Evolutionary conservation across 2,113 vertebrate genomes (phyloP), one percentile per base, ranked within the genome.

Genomic region (Montifringilla adamsi): DNA sequence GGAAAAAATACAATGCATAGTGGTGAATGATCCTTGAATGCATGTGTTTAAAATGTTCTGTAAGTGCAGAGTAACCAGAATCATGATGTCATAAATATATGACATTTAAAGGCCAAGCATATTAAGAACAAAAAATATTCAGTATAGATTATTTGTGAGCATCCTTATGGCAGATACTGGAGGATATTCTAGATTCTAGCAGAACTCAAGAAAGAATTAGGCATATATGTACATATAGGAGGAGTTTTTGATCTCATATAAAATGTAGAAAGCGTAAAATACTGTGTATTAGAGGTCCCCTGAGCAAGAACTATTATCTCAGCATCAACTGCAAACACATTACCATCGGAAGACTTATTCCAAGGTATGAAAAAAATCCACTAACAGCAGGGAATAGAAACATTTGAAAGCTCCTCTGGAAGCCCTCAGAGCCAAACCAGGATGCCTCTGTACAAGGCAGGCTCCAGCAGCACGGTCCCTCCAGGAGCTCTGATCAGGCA

Each of bases 171-270:
- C 39, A 37, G 84, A 39, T 84, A 50, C 58, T 84, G 78, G 90
- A 83, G 46, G 37, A 43, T 88, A 94, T 39, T 87, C 30, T 68
- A 68, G 89, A 84, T 87, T 60, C 37, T 63, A 94, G 79, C 60
- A 90, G 91, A 89, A 97, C 92, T 84, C 62, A 66, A 91, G 79
- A 95, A 90, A 92, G n/a, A 95, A 94, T 91, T 95, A 89, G 49
- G 60, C 69, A 88, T 90, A 52, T 50, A 13, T 93, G 80, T 62
- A 55, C 33, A 17, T 92, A 80, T 59, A 72, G 43, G 79, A 94
- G 13, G 59, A 68, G 18, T 47, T 56, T 75, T 72, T 41, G 80
- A 75, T 59, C 30, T 77, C 37, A 20, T n/a, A 24, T 35, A 50
- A 78, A 81, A 55, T 37, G 55, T 73, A 72, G 30, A 50, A 89